These are phyloP conservation scores for Eurystomus gularis DNA, from an alignment of 2,113 vertebrate species.

Conservation along the genomic window DNA sequence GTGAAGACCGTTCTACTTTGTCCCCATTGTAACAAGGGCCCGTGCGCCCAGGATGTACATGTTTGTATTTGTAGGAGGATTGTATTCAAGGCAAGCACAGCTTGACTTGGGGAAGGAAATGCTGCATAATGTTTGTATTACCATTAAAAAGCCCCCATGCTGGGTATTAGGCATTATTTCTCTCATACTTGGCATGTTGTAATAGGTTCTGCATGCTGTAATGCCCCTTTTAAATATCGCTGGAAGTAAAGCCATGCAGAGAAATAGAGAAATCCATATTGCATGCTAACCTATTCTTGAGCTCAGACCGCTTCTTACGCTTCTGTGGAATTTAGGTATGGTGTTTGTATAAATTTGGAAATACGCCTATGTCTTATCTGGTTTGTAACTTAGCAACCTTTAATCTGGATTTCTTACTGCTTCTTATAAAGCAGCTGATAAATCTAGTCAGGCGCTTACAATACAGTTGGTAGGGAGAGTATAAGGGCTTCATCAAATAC, in stretches of 20 bases:
- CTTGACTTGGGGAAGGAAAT: slow-evolving; percentile 32
- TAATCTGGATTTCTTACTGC: slow-evolving; percentile 51
- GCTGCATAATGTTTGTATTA: slow-evolving; percentile 54
- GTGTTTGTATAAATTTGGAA: slow-evolving; percentile 64
- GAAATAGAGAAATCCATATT: slow-evolving; percentile 46
- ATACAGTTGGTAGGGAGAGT: slow-evolving; percentile 12
- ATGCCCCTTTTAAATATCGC: slow-evolving; percentile 37
- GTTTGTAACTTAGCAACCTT: slow-evolving; percentile 73
- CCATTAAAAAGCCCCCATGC: slow-evolving; percentile 59
- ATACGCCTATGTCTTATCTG: slow-evolving; percentile 51
- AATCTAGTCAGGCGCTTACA: slow-evolving; percentile 23
- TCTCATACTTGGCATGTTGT: not conserved
- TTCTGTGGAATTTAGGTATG: slow-evolving; percentile 51
- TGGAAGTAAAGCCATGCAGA: slow-evolving; percentile 45
- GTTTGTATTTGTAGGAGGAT: slow-evolving; percentile 54
- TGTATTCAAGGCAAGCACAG: slow-evolving; percentile 31
- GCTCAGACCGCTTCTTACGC: not conserved
- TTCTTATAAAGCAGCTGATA: slow-evolving; percentile 41
- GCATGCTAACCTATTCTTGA: slow-evolving; percentile 36
- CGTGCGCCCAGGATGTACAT: not conserved
- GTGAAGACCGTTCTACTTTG: slow-evolving; percentile 32
- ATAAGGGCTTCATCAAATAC: not conserved
- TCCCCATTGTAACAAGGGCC: slow-evolving; percentile 1
- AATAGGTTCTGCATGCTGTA: slow-evolving; percentile 48
- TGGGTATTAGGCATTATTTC: slow-evolving; percentile 59